Conservation (phyloP, 2,113 vertebrate species). For the Hippocampus guttulatus region DNA sequence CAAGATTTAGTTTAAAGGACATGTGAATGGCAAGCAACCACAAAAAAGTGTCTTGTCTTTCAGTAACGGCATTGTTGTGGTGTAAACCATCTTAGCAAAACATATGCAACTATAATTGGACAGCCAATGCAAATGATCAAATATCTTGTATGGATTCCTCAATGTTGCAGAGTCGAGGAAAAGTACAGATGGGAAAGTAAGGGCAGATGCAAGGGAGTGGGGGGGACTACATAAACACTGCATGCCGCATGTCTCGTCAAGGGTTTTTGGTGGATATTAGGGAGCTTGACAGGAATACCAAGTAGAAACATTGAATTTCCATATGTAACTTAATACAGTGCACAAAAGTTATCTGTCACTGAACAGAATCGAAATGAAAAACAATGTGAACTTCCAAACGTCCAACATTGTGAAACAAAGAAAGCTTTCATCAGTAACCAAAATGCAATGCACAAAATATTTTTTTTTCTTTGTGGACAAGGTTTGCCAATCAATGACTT, state of each 20-base stretch:
- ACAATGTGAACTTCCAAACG: background rate
- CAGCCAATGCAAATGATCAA: background rate
- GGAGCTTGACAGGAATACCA: background rate
- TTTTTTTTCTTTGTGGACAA: too few species aligned
- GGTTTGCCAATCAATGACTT: too few species aligned
- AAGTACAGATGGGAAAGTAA: background rate
- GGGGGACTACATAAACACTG: background rate
- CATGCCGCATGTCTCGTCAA: background rate
- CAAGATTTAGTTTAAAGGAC: background rate
- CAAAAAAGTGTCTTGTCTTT: background rate
- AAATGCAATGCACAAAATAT: background rate
- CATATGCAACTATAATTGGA: background rate
- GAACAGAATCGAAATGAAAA: background rate
- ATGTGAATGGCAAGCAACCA: conserved; percentile 1
- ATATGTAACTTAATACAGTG: background rate
- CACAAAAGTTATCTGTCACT: background rate
- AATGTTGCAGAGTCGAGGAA: background rate
- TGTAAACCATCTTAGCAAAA: background rate
- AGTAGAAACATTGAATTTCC: background rate
- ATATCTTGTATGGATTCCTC: background rate
- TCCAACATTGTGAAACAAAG: too few species aligned
- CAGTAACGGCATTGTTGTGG: background rate
- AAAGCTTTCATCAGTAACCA: background rate
- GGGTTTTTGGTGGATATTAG: background rate
- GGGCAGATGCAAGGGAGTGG: background rate